Conservation (phyloP, 2,797 vertebrate species). For the Benthosema pterotum region DNA sequence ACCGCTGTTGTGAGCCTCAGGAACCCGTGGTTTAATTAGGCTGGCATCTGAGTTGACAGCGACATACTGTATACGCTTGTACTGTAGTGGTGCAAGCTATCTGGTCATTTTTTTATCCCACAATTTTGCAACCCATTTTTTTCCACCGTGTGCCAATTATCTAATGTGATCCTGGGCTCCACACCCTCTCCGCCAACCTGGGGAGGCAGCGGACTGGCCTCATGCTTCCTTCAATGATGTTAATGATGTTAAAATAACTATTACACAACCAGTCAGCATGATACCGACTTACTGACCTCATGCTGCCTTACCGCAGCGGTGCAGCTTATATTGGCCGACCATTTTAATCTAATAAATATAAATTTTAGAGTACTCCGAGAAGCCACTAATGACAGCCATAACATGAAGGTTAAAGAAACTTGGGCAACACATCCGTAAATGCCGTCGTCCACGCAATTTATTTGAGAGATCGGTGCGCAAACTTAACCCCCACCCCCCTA, state of each 20-base stretch:
- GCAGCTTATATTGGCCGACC: slow-evolving; percentile 10
- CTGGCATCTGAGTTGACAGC: too few relatives aligned
- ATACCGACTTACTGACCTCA: background rate
- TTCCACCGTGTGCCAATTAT: too few relatives aligned
- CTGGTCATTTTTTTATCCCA: too few relatives aligned
- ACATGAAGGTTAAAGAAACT: slow-evolving; percentile 24
- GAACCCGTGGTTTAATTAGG: too few relatives aligned
- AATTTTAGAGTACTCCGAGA: slow-evolving; percentile 41
- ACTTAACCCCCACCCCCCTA: slow-evolving; percentile 48
- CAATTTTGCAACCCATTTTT: too few relatives aligned
- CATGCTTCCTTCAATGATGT: too few relatives aligned
- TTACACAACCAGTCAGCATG: slow-evolving; percentile 2
- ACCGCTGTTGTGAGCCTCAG: too few relatives aligned
- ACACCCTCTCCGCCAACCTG: too few relatives aligned
- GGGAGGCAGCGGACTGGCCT: too few relatives aligned
- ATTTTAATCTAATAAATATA: slow-evolving; percentile 32
- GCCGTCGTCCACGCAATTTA: slow-evolving; percentile 32
- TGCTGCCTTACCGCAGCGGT: slow-evolving; percentile 21
- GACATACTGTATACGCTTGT: too few relatives aligned
- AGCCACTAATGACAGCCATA: slow-evolving; percentile 49
- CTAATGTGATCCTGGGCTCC: too few relatives aligned
- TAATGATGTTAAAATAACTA: slow-evolving; percentile 4
- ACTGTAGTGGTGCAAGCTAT: too few relatives aligned
- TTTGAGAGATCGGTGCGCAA: slow-evolving; percentile 58
- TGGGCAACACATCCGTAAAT: slow-evolving; percentile 54